Percentiles rank a stretch among this genome's conserved stretches.
Evolutionary conservation across 2,797 vertebrate species (phyloP).

Genomic region (Scolopax bukidnonensis): DNA sequence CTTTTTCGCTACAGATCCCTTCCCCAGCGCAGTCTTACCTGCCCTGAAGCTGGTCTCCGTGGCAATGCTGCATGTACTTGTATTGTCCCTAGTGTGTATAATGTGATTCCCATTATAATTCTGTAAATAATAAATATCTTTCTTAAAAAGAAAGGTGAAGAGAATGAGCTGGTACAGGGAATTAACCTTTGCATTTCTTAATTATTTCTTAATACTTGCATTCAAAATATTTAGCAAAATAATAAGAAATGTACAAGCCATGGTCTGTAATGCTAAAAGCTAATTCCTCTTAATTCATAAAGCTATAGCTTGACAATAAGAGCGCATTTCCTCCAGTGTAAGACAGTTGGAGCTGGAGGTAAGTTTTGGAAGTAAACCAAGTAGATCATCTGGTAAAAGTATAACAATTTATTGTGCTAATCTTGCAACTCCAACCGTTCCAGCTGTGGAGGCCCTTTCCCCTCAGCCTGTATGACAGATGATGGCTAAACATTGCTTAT

Average conservation of each 20-base stretch:
- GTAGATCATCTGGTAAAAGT: not conserved
- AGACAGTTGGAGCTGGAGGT: not conserved
- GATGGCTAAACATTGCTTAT: not conserved
- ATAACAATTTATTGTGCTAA: constrained; percentile 5
- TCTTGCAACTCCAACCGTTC: constrained; percentile 42
- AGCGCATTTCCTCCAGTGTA: not conserved
- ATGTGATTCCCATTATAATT: not conserved
- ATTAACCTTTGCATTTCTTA: not conserved
- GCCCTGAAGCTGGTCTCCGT: too few relatives aligned
- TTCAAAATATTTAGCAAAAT: not conserved
- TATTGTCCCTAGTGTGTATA: not conserved
- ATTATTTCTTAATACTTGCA: not conserved
- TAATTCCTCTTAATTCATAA: not conserved
- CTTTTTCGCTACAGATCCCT: too few relatives aligned
- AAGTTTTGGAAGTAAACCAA: not conserved
- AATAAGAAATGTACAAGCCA: not conserved
- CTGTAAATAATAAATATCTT: not conserved
- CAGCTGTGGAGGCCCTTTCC: constrained; percentile 36
- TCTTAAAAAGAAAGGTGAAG: not conserved
- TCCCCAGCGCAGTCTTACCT: too few relatives aligned
- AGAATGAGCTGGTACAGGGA: not conserved
- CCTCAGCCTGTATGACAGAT: constrained; percentile 35
- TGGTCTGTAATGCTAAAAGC: not conserved
- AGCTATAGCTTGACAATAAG: not conserved
- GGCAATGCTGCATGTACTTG: not conserved